Base-by-base conservation (phyloP, 2,113 vertebrate species). In the Hucho hucho region DNA sequence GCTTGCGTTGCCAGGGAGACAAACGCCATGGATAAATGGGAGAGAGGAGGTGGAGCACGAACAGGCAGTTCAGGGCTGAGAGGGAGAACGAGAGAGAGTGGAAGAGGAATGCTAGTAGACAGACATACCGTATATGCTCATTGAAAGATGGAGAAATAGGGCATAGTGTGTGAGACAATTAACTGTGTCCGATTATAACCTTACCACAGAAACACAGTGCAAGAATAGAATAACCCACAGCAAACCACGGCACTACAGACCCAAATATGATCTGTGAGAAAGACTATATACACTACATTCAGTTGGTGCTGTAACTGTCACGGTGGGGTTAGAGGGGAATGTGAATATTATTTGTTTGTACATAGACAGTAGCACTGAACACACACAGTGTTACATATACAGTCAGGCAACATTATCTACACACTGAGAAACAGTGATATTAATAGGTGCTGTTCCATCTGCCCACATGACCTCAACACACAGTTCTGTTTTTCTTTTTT, bases 41-140 rank as follows among this genome's bases (percentile, higher is more conserved):
- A 81, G 76, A 83, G 85, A 47, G 74, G 76, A 79, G 84, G 85
- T 75, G 74, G 78, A 70, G 37, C 37, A 43, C 9, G 37, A 43
- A 79, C 77, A 81, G 76, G 49, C 49, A 16, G 49, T 53, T 5
- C 43, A 75, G 46, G 49, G 29, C 18, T 28, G 74, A 72, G 68
- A 66, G 74, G 37, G 58, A 20, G 58, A 49, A 16, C 1, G 53
- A 56, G 32, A 74, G 46, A 29, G 37, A 43, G 37, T 32, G 6
- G 9, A 11, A 43, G 37, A 43, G 37, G 37, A 61, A n/a, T 53
- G 16, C 49, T 53, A 53, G 59, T 25, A 53, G 13, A 32, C 1
- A 43, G 14, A 46, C 26, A 22, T 43, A 49, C 16, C 14, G 13
- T 53, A 53, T 53, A 53, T 53, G 49, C 49, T 53, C 2, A 53